Evolutionary conservation across 1,140 invertebrate species (phyloP).

Genomic region (Lordiphosa stackelbergi): DNA sequence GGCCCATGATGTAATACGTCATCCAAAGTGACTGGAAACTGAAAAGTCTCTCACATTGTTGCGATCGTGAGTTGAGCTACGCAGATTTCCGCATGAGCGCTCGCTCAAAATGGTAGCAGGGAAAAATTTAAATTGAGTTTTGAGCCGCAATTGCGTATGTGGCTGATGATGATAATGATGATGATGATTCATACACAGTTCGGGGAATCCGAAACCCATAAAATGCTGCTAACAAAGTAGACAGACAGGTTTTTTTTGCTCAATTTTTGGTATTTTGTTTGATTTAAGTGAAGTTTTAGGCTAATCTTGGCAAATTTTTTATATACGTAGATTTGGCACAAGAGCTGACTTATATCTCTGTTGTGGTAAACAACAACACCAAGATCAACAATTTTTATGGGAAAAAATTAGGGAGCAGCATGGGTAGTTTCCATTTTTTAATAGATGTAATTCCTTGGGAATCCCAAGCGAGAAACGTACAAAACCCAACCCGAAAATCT

Average conservation of each 20-base stretch:
- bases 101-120: constrained; percentile 8
- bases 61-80: constrained; percentile 7
- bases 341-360: too few species aligned
- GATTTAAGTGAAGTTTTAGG: constrained; percentile 19
- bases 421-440: too few species aligned
- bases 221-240: constrained; percentile 50
- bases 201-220: constrained; percentile 66
- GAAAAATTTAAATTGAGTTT: constrained; percentile 14
- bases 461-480: too few species aligned
- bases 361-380: too few species aligned
- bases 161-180: constrained; percentile 2
- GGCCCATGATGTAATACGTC: constrained; percentile 47
- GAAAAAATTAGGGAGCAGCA: too few species aligned
- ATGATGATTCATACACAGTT: constrained; percentile 52
- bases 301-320: constrained; percentile 4
- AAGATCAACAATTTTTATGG: too few species aligned
- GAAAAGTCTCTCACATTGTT: constrained; percentile 19
- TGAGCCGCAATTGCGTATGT: constrained; percentile 21
- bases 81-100: constrained; percentile 52
- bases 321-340: too few species aligned
- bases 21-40: constrained; percentile 52
- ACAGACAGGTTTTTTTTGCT: constrained; percentile 50
- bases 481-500: too few species aligned
- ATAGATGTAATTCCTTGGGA: too few species aligned
- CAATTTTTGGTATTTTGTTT: constrained; percentile 2